phyloP scores from a whole-genome alignment of 1,140 invertebrate species.

The Leptopilina boulardi region DNA sequence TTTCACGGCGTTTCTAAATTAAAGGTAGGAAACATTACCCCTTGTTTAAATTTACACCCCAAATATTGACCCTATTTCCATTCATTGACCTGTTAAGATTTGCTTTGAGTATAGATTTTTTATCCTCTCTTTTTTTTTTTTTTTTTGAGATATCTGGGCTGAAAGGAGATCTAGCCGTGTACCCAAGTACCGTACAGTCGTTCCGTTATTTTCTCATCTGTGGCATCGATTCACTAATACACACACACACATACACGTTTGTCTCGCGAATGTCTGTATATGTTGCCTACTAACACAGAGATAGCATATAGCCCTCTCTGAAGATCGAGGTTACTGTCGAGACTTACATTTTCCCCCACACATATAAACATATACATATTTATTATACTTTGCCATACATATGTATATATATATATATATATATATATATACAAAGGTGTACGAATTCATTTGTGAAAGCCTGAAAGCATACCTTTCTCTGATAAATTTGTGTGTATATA shows the following conservation, averaged over 20 bases:
- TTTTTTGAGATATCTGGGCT: constrained; percentile 13
- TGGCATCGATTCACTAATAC: constrained; percentile 39
- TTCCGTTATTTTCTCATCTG: constrained; percentile 40
- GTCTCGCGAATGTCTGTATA: background rate
- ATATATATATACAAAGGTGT: constrained; percentile 17
- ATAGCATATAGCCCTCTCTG: constrained; percentile 34
- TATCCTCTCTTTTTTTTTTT: too few species aligned
- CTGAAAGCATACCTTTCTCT: constrained; percentile 27
- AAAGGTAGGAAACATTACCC: too few species aligned
- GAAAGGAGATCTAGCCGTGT: constrained; percentile 28
- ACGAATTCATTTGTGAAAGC: constrained; percentile 22
- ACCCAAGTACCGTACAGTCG: constrained; percentile 39
- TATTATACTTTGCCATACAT: background rate
- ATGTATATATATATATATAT: background rate
- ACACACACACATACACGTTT: background rate
- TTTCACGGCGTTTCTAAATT: too few species aligned
- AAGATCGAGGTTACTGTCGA: constrained; percentile 53
- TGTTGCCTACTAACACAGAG: constrained; percentile 8
- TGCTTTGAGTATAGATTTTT: background rate
- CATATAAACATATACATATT: background rate
- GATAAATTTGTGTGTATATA: constrained; percentile 24
- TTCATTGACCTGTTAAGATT: background rate
- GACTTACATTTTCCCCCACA: background rate
- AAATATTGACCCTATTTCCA: background rate
- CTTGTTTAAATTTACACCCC: too few species aligned